Base-by-base conservation (phyloP, 1,140 invertebrate genomes). In the Kradibia gibbosae region DNA sequence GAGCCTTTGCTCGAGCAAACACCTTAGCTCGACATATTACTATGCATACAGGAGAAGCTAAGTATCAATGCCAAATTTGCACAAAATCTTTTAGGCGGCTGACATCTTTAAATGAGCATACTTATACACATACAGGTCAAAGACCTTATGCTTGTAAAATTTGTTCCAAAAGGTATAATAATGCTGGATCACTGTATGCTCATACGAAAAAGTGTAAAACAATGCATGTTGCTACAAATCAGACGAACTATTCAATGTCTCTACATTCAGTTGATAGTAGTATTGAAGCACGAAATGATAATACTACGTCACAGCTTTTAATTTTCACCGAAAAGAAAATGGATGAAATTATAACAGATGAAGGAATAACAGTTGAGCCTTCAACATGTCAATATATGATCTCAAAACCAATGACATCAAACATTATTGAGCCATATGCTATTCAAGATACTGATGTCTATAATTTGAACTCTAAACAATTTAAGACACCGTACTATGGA, bases 11-110 rank as follows among this genome's bases (percentile, higher is more conserved):
- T 0, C 93, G 94, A 76, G 94, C 95, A 88, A 94, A 96, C 4
- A 96, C 96, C 1, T 87, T 97, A n/a, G 95, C 95, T 25, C 95
- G 97, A 91, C 97, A 96, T 85, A 91, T 96, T 65, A 92, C 95
- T n/a, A 96, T 95, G 74, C 96, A 96, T 86, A 94, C 88, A 85
- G 89, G 89, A 1, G 89, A 90, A 78, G 89, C 89, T 1, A 90
- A 90, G 77, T 90, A 90, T 82, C 86, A 89, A 42, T 90, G 89
- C 78, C 86, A 88, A 67, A 89, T 90, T 45, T 90, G 89, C 75
- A 85, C 84, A 78, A 90, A 90, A 48, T 89, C 88, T 0, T 90
- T 90, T 57, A 84, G 89, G 75, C 82, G 89, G 25, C 76, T 90
- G 39, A 90, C 89, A 8, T 90, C 89, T 0, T 74, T 90, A 2